phyloP scores from a whole-genome alignment of 2,113 vertebrate genomes.

The Balaeniceps rex region DNA sequence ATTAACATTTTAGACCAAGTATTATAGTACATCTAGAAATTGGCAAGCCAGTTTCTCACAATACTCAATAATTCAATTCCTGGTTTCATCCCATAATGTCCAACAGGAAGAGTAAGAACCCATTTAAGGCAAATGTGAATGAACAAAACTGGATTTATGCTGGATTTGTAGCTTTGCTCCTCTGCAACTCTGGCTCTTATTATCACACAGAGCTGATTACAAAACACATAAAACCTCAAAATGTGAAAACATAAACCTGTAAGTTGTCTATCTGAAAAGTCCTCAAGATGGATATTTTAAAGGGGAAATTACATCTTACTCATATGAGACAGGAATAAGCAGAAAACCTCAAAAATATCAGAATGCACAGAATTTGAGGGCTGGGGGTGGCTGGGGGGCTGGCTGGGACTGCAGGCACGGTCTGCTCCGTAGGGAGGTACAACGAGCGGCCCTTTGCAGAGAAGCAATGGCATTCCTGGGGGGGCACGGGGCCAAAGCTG shows the following conservation, averaged over 20 bases:
- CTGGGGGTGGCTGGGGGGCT: background rate
- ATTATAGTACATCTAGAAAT: background rate
- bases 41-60: background rate
- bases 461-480: background rate
- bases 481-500: background rate
- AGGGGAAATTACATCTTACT: background rate
- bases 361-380: background rate
- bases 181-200: background rate
- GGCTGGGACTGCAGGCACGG: background rate
- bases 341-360: background rate
- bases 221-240: background rate
- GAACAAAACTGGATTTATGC: background rate
- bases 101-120: background rate
- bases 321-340: background rate
- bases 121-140: background rate
- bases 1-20: background rate
- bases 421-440: background rate
- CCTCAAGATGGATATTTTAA: background rate
- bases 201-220: background rate
- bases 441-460: background rate
- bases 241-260: background rate
- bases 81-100: background rate
- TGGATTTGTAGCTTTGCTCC: background rate
- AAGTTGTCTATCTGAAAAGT: background rate
- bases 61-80: background rate